Evolutionary conservation across 2,797 vertebrate species (phyloP), one percentile per base, ranked within the genome.

Genomic region (Mormyrops attenuatus): DNA sequence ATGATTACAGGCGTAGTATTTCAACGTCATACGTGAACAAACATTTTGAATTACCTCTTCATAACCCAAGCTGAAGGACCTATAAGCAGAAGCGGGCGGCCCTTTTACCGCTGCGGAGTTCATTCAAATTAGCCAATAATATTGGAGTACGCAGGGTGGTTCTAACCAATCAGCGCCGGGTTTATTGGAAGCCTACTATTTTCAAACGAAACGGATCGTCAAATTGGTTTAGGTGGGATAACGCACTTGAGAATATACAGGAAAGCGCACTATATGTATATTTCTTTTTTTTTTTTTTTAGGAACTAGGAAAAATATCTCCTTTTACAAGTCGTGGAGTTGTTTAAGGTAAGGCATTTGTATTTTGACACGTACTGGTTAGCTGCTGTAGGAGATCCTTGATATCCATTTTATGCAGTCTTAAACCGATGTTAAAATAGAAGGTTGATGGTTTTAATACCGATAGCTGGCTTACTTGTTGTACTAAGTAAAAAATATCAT

Each of bases 41-140:
- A 44, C 38, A 17, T 44, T 80, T 41, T n/a, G 17, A 41, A 44
- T 41, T 80, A 41, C 41, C 38, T n/a, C 41, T 82, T 0, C 20
- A 47, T 20, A 41, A 22, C 17, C 3, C 77, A 44, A 20, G 77
- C 20, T 8, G 17, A 82, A 8, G 82, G n/a, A 85, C n/a, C 49
- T 50, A 22, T 85, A 85, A n/a, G n/a, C n/a, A 26, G 44, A 52
- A 85, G 22, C n/a, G n/a, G 49, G n/a, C 44, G 1, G 82, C 5
- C 22, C 11, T 85, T 85, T 52, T 52, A 47, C 82, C 49, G 85
- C 49, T 15, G 26, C 50, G 47, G 26, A 53, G 26, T 84, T 15
- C 3, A 50, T 89, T 89, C 82, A 89, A 89, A 89, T 20, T 85
- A 63, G 9, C 89, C 89, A 89, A 69, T 89, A 84, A 86, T 6